Percentiles rank a stretch among this genome's conserved stretches.
Evolutionary conservation across 2,888 invertebrate species (phyloP).

Genomic region (Cenopis cana): DNA sequence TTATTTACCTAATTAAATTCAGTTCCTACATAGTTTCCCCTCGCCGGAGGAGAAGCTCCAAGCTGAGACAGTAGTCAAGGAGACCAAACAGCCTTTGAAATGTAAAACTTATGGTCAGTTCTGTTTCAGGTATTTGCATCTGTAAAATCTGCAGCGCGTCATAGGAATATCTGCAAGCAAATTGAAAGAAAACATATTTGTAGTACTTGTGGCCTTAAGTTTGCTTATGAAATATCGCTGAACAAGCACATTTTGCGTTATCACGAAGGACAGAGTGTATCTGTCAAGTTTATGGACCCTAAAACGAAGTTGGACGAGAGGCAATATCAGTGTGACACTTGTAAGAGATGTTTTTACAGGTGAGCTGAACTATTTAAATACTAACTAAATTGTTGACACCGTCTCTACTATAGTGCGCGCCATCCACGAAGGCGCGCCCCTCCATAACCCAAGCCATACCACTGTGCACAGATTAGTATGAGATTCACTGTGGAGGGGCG

Average conservation of each 20-base stretch:
- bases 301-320: slow-evolving; percentile 61
- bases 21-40: too few relatives aligned
- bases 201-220: slow-evolving; percentile 71
- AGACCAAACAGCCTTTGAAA: background rate
- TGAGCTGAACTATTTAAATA: slow-evolving; percentile 49
- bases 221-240: slow-evolving; percentile 76
- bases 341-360: slow-evolving; percentile 86
- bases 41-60: background rate
- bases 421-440: too few relatives aligned
- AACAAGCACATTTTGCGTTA: slow-evolving; percentile 77
- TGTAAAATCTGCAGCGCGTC: slow-evolving; percentile 79
- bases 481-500: too few relatives aligned
- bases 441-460: too few relatives aligned
- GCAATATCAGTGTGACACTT: slow-evolving; percentile 85
- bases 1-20: background rate
- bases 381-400: too few relatives aligned
- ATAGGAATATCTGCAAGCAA: slow-evolving; percentile 70
- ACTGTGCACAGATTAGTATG: too few relatives aligned
- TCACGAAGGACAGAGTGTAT: slow-evolving; percentile 76
- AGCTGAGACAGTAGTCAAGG: background rate
- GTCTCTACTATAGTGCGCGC: too few relatives aligned
- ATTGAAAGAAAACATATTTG: slow-evolving; percentile 72
- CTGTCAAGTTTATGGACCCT: slow-evolving; percentile 70
- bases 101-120: background rate
- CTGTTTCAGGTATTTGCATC: slow-evolving; percentile 72